Percentiles rank a stretch among this genome's conserved stretches.
Conservation (phyloP, 2,888 invertebrate genomes). For the Pristionchus maxplancki region DNA sequence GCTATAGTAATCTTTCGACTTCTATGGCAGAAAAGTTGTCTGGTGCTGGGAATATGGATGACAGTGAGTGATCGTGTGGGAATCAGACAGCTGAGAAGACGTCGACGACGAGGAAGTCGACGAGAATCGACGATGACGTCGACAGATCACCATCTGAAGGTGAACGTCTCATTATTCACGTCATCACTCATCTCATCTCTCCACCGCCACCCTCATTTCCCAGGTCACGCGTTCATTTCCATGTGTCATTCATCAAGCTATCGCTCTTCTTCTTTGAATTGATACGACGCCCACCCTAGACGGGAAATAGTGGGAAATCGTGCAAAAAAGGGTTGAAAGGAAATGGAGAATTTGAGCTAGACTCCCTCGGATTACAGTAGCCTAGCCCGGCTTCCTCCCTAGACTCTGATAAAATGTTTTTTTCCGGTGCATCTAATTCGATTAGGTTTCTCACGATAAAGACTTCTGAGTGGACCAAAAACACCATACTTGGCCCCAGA, state of each 20-base stretch:
- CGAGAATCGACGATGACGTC: not conserved
- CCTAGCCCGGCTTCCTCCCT: not conserved
- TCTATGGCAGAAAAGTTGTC: conserved; percentile 7
- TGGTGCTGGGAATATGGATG: not conserved
- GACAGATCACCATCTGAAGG: conserved; percentile 13
- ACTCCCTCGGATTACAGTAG: not conserved
- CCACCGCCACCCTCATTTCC: not conserved
- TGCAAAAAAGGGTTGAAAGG: not conserved
- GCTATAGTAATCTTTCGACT: conserved; percentile 14
- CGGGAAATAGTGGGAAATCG: not conserved
- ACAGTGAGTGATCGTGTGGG: not conserved
- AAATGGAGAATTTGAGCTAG: not conserved
- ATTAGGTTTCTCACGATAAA: not conserved
- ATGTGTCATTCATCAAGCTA: not conserved
- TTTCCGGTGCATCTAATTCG: not conserved
- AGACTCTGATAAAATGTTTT: not conserved
- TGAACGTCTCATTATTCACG: not conserved
- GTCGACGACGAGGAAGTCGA: not conserved
- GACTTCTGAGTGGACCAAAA: not conserved
- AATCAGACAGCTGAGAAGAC: not conserved
- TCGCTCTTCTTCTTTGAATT: not conserved
- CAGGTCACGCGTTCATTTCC: conserved; percentile 42
- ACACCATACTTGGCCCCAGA: not conserved
- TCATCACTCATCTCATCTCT: conserved; percentile 2
- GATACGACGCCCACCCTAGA: conserved; percentile 39